A percentile compares a stretch with the other conserved stretches of the same genome.
These are phyloP conservation scores for Pristionchus fissidentatus DNA, from an alignment of 2,888 invertebrate genomes.

Conservation along the genomic window DNA sequence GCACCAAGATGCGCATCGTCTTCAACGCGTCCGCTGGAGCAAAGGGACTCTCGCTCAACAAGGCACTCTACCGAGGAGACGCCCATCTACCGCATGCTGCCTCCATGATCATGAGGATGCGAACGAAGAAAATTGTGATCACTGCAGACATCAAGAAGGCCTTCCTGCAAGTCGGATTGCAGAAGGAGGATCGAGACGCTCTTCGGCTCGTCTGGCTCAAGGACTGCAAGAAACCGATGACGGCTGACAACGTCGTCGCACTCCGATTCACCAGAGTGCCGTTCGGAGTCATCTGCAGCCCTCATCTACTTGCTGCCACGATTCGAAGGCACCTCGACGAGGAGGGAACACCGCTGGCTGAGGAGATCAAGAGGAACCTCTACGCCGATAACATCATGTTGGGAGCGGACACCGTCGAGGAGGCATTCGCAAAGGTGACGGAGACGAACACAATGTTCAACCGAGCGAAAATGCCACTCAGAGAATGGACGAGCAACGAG, in stretches of 20 bases:
- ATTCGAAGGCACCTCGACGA: slow-evolving; percentile 52
- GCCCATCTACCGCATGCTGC: slow-evolving; percentile 45
- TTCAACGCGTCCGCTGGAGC: slow-evolving; percentile 52
- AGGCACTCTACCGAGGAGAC: slow-evolving; percentile 54
- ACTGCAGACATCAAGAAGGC: slow-evolving; percentile 63
- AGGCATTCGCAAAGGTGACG: background rate
- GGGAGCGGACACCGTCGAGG: slow-evolving; percentile 6
- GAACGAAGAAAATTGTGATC: slow-evolving; percentile 47
- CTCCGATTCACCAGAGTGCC: slow-evolving; percentile 57
- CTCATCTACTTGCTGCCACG: slow-evolving; percentile 54
- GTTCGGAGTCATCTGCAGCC: slow-evolving; percentile 56
- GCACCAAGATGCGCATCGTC: slow-evolving; percentile 54
- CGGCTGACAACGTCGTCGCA: slow-evolving; percentile 51
- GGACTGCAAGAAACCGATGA: slow-evolving; percentile 48
- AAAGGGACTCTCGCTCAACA: slow-evolving; percentile 54
- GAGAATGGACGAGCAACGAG: slow-evolving; percentile 24
- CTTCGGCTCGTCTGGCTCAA: slow-evolving; percentile 59
- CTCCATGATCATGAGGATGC: slow-evolving; percentile 50
- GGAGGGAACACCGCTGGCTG: background rate
- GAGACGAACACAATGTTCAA: slow-evolving; percentile 48
- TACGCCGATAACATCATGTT: slow-evolving; percentile 55
- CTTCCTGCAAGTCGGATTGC: slow-evolving; percentile 58
- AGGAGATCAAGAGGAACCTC: slow-evolving; percentile 45
- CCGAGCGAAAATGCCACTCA: background rate
- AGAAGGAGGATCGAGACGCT: slow-evolving; percentile 52